Evolutionary conservation across 2,888 invertebrate genomes (phyloP), one percentile per base, ranked within the genome.

Genomic region (Oscheius sp.): DNA sequence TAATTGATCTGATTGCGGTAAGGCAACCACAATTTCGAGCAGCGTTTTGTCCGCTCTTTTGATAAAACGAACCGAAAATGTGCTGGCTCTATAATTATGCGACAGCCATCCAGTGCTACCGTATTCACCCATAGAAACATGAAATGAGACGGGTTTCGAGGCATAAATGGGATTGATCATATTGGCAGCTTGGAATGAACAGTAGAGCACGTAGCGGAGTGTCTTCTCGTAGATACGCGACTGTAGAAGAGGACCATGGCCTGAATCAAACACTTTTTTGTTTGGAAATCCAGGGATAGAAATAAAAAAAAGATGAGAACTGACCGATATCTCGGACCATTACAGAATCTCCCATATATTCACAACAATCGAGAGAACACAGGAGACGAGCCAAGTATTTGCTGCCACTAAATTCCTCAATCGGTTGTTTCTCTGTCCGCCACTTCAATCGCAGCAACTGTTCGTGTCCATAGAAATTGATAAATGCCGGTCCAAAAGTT

Each of bases 391-490:
- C 84, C 56, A 83, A 76, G 70, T 74, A 78, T 76, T 66, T 75
- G 66, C 76, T 74, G 56, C 78, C 76, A 27, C 69, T 73, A 21
- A 73, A 78, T 7, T 85, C 76, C 23, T 66, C 61, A 64, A 58
- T 72, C 2, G 70, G 68, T 49, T 73, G 43, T 46, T 63, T 69
- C 69, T 71, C 73, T 58, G 73, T 66, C 70, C 52, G 69, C 49
- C 73, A 55, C 69, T 75, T 77, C 55, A 83, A 73, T 41, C 73
- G 29, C 16, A 75, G 78, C 27, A 76, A 56, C 43, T 52, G 35
- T 59, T 84, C 84, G 52, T 76, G 78, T 21, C 85, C 86, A 72
- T 82, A 86, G 49, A 86, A 79, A 53, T 81, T 82, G 46, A 86
- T 35, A 73, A 76, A 85, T 0, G 82, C 75, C 3, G 85, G 86